Evolutionary conservation across 2,113 vertebrate species (phyloP), one percentile per base, ranked within the genome.

Genomic region (Tangachromis dhanisi): DNA sequence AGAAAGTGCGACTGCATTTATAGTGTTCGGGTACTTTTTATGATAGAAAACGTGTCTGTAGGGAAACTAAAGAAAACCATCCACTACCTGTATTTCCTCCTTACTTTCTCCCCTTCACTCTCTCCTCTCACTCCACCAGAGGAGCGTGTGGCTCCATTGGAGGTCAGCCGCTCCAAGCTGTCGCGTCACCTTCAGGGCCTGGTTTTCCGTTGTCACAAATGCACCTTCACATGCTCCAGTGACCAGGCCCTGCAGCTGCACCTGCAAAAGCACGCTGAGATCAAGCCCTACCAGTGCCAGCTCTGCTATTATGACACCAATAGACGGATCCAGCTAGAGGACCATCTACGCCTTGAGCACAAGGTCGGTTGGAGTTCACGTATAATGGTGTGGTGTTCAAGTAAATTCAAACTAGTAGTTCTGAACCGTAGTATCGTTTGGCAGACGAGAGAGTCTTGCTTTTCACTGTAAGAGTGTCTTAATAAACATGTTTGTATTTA

Each of bases 211-310:
- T 99, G 99, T 94, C 98, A 99, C 96, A 98, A 98, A 95, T 99
- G 99, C 96, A 99, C 99, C 89, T 99, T 99, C 96, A 99, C 98
- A 88, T 99, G 99, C 96, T 99, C 98, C 94, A 99, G 97, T 73
- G 98, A 98, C 59, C 98, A 98, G 94, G 97, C 96, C 90, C 97
- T 99, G 92, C 98, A 99, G 96, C 97, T 97, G 80, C 99, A 99
- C 96, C 97, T 99, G 93, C 97, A 97, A 94, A 99, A 99, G 97
- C 98, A 99, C 94, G 97, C 97, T 85, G 98, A 98, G 95, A 95
- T 98, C 89, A 98, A 97, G 95, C 98, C 98, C 76, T 99, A 99
- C 95, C 98, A 98, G 94, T 99, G 99, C 95, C 98, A 98, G 93
- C 97, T 99, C 92, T 99, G 99, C 96, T 99, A 98, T 95, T 99